Evolutionary conservation across 2,888 invertebrate species (phyloP).

Genomic region (Villa cingulata): DNA sequence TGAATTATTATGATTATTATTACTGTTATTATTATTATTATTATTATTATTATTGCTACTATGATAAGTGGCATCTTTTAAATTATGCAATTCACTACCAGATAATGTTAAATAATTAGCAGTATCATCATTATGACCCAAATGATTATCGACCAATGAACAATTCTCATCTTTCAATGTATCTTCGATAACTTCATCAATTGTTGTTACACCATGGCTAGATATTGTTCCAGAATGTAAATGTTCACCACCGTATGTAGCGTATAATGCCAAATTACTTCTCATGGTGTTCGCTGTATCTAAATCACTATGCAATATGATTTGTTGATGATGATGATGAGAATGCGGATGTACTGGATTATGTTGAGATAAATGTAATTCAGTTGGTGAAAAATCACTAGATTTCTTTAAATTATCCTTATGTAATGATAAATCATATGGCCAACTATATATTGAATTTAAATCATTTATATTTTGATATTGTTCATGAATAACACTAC

Average conservation of each 20-base stretch:
- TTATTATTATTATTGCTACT: slow-evolving; percentile 17
- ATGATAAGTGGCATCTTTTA: slow-evolving; percentile 26
- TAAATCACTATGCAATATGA: background rate
- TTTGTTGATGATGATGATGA: background rate
- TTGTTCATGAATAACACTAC: no score
- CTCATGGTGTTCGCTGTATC: slow-evolving; percentile 7
- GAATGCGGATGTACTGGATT: slow-evolving; percentile 1
- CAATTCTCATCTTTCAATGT: slow-evolving; percentile 34
- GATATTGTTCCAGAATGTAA: slow-evolving; percentile 2
- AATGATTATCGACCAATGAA: slow-evolving; percentile 24
- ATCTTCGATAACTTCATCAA: slow-evolving; percentile 36
- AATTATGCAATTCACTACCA: slow-evolving; percentile 27
- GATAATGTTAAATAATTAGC: slow-evolving; percentile 30
- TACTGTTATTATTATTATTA: slow-evolving; percentile 19
- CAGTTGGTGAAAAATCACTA: slow-evolving; percentile 1
- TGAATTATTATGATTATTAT: slow-evolving; percentile 21
- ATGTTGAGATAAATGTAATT: slow-evolving; percentile 2
- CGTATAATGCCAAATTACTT: slow-evolving; percentile 10
- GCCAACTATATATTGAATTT: slow-evolving; percentile 16
- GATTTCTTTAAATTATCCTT: slow-evolving; percentile 10
- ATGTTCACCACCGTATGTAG: slow-evolving; percentile 7
- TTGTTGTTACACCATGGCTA: slow-evolving; percentile 12
- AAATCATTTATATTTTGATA: slow-evolving; percentile 9
- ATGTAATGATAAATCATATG: slow-evolving; percentile 18
- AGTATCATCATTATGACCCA: slow-evolving; percentile 14